Conservation (phyloP, 2,888 invertebrate genomes). For the Cantharis rustica region DNA sequence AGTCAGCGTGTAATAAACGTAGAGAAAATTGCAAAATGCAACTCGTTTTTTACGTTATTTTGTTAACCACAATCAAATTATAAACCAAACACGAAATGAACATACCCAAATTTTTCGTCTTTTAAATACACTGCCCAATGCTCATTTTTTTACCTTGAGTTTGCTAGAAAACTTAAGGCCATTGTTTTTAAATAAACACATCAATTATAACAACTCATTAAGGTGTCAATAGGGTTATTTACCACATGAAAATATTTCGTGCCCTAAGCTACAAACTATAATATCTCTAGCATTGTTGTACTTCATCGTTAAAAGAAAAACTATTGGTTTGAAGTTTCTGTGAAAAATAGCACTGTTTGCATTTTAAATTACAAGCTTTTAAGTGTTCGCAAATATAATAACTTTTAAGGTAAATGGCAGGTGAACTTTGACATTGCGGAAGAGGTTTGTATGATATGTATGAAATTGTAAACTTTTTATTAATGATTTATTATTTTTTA, state of each 20-base stretch:
- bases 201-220: not conserved
- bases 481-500: not conserved
- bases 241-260: not conserved
- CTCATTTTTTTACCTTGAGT: not conserved
- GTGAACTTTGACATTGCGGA: not conserved
- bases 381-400: not conserved
- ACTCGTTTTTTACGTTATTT: not conserved
- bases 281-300: not conserved
- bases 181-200: not conserved
- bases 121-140: too few relatives aligned
- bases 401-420: not conserved
- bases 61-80: not conserved
- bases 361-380: not conserved
- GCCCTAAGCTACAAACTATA: not conserved
- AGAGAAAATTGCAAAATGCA: not conserved
- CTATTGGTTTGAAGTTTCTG: not conserved
- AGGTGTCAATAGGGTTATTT: not conserved
- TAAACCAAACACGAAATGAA: not conserved
- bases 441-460: not conserved
- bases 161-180: not conserved
- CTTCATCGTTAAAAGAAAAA: not conserved
- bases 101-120: not conserved
- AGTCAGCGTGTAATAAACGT: not conserved
- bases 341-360: not conserved
- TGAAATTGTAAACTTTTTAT: not conserved